phyloP scores from a whole-genome alignment of 2,888 invertebrate species.

The Lagria hirta region DNA sequence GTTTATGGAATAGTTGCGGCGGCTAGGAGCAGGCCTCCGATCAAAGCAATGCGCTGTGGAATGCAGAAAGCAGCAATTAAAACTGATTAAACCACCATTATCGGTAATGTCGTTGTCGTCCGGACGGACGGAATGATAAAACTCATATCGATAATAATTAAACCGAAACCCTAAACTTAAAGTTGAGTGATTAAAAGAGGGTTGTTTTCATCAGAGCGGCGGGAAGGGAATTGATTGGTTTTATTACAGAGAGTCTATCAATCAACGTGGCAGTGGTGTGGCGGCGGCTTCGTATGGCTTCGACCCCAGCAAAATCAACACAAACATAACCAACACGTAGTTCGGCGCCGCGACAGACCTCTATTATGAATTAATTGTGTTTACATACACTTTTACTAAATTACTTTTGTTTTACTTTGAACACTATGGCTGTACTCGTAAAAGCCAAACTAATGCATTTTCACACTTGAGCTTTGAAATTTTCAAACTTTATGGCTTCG shows the following conservation, averaged over 20 bases:
- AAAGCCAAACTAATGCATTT: too few relatives aligned
- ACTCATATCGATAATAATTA: slow-evolving; percentile 33
- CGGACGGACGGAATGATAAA: too few relatives aligned
- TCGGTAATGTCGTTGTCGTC: slow-evolving; percentile 13
- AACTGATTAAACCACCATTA: slow-evolving; percentile 30
- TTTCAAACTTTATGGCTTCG: too few relatives aligned
- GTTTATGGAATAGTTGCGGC: slow-evolving; percentile 21
- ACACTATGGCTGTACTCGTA: too few relatives aligned
- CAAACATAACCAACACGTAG: slow-evolving; percentile 36
- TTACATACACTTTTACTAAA: slow-evolving; percentile 42
- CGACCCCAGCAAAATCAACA: slow-evolving; percentile 30
- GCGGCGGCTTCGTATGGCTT: too few relatives aligned
- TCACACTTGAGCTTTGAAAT: too few relatives aligned
- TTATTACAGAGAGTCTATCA: slow-evolving; percentile 43
- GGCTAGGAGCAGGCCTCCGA: slow-evolving; percentile 14
- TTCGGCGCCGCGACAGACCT: slow-evolving; percentile 32
- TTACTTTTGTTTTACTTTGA: slow-evolving; percentile 33
- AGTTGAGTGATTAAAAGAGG: slow-evolving; percentile 41
- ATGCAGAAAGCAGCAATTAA: slow-evolving; percentile 22
- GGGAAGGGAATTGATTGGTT: slow-evolving; percentile 39
- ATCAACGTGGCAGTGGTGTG: slow-evolving; percentile 38
- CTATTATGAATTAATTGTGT: slow-evolving; percentile 46
- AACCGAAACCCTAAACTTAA: slow-evolving; percentile 25
- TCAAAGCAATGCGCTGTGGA: slow-evolving; percentile 10
- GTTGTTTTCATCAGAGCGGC: slow-evolving; percentile 32